A percentile compares a stretch with the other conserved stretches of the same genome.
phyloP scores from a whole-genome alignment of 2,797 vertebrate species.

The Garrulus glandarius region DNA sequence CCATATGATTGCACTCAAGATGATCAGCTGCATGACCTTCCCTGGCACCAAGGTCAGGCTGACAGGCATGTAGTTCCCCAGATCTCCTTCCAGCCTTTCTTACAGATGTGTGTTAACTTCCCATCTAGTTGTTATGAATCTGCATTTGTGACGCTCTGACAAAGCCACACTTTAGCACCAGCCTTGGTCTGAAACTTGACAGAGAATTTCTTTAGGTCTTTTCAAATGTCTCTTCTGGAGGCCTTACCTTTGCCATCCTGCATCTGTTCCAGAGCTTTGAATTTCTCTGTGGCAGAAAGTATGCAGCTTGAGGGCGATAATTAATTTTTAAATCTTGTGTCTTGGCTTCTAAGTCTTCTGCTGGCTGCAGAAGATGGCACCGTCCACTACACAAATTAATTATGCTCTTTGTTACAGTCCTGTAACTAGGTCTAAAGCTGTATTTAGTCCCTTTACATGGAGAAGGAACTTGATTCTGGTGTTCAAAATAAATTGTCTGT shows the following conservation, averaged over 20 bases:
- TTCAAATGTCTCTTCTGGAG: not conserved
- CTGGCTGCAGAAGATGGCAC: not conserved
- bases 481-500: not conserved
- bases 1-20: not conserved
- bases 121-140: not conserved
- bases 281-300: not conserved
- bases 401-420: not conserved
- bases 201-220: not conserved
- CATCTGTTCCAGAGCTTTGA: not conserved
- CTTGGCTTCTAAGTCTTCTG: not conserved
- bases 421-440: not conserved
- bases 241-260: not conserved
- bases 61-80: not conserved
- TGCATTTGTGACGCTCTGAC: fast-evolving
- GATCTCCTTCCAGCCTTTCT: not conserved
- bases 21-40: not conserved
- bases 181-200: not conserved
- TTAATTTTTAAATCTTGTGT: not conserved
- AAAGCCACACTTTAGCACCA: not conserved
- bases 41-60: not conserved
- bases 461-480: not conserved
- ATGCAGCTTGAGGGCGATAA: fast-evolving
- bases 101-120: not conserved
- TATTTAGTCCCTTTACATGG: not conserved
- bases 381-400: not conserved